These are phyloP conservation scores for Gnathonemus longibarbis DNA, from an alignment of 2,113 vertebrate species.

Conservation along the genomic window DNA sequence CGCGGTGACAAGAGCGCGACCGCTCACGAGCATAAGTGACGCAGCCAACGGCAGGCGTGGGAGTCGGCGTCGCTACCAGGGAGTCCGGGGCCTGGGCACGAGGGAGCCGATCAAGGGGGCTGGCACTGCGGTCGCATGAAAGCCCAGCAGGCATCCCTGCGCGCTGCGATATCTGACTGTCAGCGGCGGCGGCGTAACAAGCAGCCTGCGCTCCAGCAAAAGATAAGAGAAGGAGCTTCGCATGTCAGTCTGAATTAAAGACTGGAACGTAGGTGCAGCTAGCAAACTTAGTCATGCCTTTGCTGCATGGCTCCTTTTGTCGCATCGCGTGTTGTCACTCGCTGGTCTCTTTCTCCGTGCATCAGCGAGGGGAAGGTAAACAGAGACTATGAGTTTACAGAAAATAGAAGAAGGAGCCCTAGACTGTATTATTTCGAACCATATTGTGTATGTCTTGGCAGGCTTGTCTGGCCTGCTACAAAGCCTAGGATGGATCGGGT, in stretches of 20 bases:
- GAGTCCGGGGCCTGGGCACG: neutral
- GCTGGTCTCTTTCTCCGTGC: conserved; percentile 29
- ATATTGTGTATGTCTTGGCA: conserved; percentile 38
- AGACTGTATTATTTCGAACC: conserved; percentile 45
- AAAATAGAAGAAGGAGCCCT: conserved; percentile 54
- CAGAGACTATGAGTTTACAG: conserved; percentile 48
- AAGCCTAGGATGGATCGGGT: conserved; percentile 23
- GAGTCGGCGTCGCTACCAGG: neutral
- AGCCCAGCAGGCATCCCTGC: neutral
- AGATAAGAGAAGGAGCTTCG: neutral
- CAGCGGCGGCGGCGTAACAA: neutral
- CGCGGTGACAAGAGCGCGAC: neutral
- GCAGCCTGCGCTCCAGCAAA: neutral
- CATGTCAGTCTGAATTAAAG: neutral
- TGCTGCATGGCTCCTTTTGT: neutral
- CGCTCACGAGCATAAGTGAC: neutral
- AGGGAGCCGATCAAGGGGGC: neutral
- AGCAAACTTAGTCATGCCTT: neutral
- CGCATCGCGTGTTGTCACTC: neutral
- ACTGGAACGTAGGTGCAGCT: neutral
- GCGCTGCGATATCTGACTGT: neutral
- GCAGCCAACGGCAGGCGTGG: neutral
- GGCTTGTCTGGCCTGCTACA: conserved; percentile 35
- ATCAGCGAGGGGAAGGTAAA: conserved; percentile 41
- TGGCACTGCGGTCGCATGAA: neutral